Conservation (phyloP, 2,888 invertebrate species). For the Lissonota sp. region DNA sequence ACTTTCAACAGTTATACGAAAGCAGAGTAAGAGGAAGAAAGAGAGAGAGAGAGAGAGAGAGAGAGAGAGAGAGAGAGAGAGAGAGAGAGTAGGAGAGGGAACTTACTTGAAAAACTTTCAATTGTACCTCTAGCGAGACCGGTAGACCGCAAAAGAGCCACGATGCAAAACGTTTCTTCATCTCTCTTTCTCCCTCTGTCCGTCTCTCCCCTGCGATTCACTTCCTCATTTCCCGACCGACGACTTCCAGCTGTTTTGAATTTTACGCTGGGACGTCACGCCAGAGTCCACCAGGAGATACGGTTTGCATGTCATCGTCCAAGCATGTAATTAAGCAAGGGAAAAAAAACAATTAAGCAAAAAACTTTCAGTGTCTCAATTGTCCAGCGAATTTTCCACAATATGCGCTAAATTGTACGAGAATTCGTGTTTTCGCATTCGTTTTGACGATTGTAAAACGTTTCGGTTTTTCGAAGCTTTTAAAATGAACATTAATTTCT, state of each 20-base stretch:
- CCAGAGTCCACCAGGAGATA: conserved; percentile 33
- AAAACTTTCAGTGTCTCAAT: not conserved
- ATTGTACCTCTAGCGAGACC: conserved; percentile 48
- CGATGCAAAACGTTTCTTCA: conserved; percentile 45
- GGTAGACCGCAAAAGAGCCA: conserved; percentile 53
- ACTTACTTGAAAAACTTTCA: conserved; percentile 61
- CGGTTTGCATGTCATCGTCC: conserved; percentile 36
- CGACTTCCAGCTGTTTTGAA: conserved; percentile 53
- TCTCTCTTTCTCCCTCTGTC: not conserved
- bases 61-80: conserved; percentile 24
- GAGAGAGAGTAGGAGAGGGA: conserved; percentile 30
- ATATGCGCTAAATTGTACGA: too few species aligned
- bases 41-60: not conserved
- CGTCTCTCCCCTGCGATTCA: conserved; percentile 18
- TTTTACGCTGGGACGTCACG: conserved; percentile 52
- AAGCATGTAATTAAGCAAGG: conserved; percentile 40
- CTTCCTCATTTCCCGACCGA: conserved; percentile 36
- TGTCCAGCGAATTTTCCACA: too few species aligned
- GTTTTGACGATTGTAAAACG: too few species aligned
- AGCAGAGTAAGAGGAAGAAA: not conserved
- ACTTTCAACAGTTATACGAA: conserved; percentile 16
- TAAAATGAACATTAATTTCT: too few species aligned
- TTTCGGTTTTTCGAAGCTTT: too few species aligned
- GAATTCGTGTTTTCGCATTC: too few species aligned
- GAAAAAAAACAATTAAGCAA: conserved; percentile 5